Conservation (phyloP, 2,797 vertebrate species). For the Mus caroli region DNA sequence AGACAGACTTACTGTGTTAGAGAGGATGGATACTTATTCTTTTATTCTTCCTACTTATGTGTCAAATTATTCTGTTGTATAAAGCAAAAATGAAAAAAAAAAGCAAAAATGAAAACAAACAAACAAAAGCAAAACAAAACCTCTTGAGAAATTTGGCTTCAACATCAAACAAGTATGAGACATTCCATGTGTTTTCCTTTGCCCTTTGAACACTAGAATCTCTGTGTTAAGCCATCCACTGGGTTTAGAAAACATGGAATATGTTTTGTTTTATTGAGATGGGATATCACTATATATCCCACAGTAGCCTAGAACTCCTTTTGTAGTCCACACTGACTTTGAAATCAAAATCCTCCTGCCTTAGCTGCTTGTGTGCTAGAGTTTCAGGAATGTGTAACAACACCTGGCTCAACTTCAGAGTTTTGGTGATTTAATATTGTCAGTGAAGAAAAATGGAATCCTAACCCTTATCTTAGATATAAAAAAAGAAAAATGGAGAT, state of each 20-base stretch:
- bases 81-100: not conserved
- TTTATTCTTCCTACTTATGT: conserved; percentile 22
- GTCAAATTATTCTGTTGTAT: not conserved
- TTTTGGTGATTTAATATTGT: not conserved
- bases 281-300: not conserved
- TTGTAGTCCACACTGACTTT: not conserved
- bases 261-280: not conserved
- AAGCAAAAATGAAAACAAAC: not conserved
- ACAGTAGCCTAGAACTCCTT: not conserved
- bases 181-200: not conserved
- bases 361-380: not conserved
- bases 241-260: not conserved
- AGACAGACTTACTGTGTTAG: not conserved
- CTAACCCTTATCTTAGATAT: not conserved
- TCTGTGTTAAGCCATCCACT: not conserved
- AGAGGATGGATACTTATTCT: not conserved
- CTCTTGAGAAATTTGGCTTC: conserved; percentile 15
- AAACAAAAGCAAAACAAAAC: not conserved
- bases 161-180: not conserved
- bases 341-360: not conserved
- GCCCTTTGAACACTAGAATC: not conserved
- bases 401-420: not conserved
- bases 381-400: too few species aligned
- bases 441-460: not conserved
- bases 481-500: not conserved